A percentile compares a stretch with the other conserved stretches of the same genome.
These are phyloP conservation scores for Phataginus tricuspis DNA, from an alignment of 2,797 vertebrate genomes.

Conservation along the genomic window DNA sequence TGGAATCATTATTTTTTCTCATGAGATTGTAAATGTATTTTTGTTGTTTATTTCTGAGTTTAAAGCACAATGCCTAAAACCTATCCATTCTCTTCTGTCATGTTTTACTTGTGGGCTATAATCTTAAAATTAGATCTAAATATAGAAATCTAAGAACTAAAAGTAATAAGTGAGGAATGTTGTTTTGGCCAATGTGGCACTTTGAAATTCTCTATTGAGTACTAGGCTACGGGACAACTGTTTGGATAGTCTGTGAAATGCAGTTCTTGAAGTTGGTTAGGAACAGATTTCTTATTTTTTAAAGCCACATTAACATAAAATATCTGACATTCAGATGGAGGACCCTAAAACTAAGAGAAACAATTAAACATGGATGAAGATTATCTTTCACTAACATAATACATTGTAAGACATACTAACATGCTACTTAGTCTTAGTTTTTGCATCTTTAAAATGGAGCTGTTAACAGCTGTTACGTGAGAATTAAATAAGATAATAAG, in stretches of 20 bases:
- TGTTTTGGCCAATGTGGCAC: not conserved
- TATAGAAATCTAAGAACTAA: not conserved
- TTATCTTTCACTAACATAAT: not conserved
- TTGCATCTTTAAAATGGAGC: not conserved
- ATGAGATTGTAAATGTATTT: not conserved
- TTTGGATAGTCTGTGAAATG: not conserved
- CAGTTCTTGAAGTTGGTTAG: not conserved
- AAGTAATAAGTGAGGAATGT: not conserved
- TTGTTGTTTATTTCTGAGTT: not conserved
- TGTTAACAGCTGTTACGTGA: not conserved
- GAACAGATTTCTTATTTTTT: not conserved
- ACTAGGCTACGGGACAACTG: not conserved
- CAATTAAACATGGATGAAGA: not conserved
- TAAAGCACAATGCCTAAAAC: not conserved
- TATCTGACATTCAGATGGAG: not conserved
- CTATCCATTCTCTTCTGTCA: not conserved
- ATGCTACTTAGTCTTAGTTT: not conserved
- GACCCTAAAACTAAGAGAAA: not conserved
- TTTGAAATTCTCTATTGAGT: not conserved
- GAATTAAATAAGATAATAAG: not conserved
- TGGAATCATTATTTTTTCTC: not conserved
- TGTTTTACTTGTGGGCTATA: not conserved
- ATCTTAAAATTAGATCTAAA: conserved; percentile 1
- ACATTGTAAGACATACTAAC: not conserved
- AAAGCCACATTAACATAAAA: not conserved